Base-by-base conservation (phyloP, 1,140 invertebrate genomes). In the Drosophila auraria region DNA sequence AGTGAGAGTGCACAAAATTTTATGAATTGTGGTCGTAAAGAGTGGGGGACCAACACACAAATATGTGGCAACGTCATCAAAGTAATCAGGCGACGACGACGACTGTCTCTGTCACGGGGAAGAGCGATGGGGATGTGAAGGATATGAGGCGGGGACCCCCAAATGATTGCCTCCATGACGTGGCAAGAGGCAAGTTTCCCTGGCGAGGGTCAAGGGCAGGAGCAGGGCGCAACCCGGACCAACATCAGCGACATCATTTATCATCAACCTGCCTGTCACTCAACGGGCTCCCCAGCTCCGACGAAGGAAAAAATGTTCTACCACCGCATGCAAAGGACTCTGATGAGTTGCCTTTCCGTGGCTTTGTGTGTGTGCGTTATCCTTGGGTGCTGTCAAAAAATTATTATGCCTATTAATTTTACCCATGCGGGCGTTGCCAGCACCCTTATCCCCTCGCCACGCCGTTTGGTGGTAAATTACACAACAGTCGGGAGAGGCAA, bases 371-470 rank as follows among this genome's bases (percentile, higher is more conserved):
- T 66, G 78, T 83, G 65, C 82, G 87, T 86, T 92, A 92, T 92
- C 87, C 91, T 92, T 92, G 81, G 84, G 87, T 87, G 83, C 91
- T 92, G 91, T 92, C 91, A 92, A 91, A 92, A 92, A 92, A 92
- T 92, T 92, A 92, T 92, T 92, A 92, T 92, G 91, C 91, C 91
- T 92, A 92, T 92, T 92, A 92, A 92, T 92, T 92, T 92, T 83
- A 91, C 63, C 80, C 82, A 82, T 87, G 86, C 86, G 78, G 82
- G 75, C 82, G 76, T 78, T 70, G 58, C 72, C 73, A 57, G 54
- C 54, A 57, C 54, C 54, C 54, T 57, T 11, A 30, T 40, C 56
- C 36, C 51, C 54, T 23, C 6, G 5, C 49, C 54, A 5, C 15
- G n/a, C 49, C 62, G 59, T 72, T 74, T 87, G 86, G 81, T 89